Evolutionary conservation across 2,113 vertebrate genomes (phyloP), one percentile per base, ranked within the genome.

Genomic region (Leuciscus idus): DNA sequence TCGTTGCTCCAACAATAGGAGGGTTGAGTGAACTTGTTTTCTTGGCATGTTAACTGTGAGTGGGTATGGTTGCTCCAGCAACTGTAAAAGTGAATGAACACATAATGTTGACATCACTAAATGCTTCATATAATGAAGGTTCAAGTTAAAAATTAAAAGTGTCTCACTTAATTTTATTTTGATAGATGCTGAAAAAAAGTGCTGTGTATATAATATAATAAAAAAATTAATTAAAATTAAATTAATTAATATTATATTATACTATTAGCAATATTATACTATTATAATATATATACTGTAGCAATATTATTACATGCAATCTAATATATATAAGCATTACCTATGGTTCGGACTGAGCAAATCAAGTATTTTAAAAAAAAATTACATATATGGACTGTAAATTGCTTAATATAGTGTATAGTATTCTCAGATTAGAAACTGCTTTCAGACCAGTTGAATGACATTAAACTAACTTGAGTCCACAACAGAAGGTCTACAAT

Each of bases 21-120:
- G 74, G 86, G 77, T 73, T 85, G 72, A 84, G 72, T 84, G 46
- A 78, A 61, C 50, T 90, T 62, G 30, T 88, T 86, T 77, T 84
- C n/a, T 73, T 10, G 52, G 57, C 80, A 61, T 81, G 64, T 28
- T 85, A 33, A 66, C 52, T 84, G 33, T 62, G 46, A 87, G 43
- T 39, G 55, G 66, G 59, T 48, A 82, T 33, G 62, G 62, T 70
- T 68, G 62, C 80, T 74, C 52, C 19, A 21, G 52, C 50, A 59
- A 57, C 76, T 66, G 39, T 39, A 50, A 66, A 48, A 50, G n/a
- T 39, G 21, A 48, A 43, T 28, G n/a, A 68, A 66, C 2, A 17
- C 17, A 26, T 6, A 23, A 82, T 23, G 17, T 30, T 68, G 61
- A 48, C 62, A 28, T 81, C 43, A 23, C 17, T 33, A 9, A 82